Percentiles rank a stretch among this genome's conserved stretches.
Conservation (phyloP, 2,797 vertebrate species). For the Lophius americanus region DNA sequence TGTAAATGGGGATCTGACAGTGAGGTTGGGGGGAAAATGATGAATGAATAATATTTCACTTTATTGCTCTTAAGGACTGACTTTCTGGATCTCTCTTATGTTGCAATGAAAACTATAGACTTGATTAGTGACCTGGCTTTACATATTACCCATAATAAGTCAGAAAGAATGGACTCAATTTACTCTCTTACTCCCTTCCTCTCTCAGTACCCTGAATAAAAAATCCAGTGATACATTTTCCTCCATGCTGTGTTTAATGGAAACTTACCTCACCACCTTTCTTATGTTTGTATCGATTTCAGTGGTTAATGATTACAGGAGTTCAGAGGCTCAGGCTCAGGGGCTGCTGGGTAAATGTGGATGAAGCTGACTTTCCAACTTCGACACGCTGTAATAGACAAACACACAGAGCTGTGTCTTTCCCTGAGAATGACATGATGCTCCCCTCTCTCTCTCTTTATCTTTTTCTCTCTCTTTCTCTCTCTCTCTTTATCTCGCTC, state of each 20-base stretch:
- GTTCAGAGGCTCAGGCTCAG: constrained; percentile 6
- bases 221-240: background rate
- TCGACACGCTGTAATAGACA: background rate
- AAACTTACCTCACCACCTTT: constrained; percentile 14
- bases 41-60: too few relatives aligned
- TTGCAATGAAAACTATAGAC: too few relatives aligned
- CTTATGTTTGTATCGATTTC: constrained; percentile 25
- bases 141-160: too few relatives aligned
- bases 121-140: too few relatives aligned
- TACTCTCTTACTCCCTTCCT: too few relatives aligned
- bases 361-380: constrained; percentile 16
- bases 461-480: too few relatives aligned
- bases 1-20: too few relatives aligned
- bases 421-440: constrained; percentile 29
- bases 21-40: too few relatives aligned
- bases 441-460: constrained; percentile 27
- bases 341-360: constrained; percentile 23
- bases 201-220: background rate
- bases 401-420: background rate
- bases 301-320: constrained; percentile 37
- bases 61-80: too few relatives aligned
- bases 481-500: background rate
- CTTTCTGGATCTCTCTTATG: too few relatives aligned
- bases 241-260: background rate
- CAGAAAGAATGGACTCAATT: too few relatives aligned